Evolutionary conservation across 1,140 invertebrate species (phyloP).

Genomic region (Archegozetes longisetosus): DNA sequence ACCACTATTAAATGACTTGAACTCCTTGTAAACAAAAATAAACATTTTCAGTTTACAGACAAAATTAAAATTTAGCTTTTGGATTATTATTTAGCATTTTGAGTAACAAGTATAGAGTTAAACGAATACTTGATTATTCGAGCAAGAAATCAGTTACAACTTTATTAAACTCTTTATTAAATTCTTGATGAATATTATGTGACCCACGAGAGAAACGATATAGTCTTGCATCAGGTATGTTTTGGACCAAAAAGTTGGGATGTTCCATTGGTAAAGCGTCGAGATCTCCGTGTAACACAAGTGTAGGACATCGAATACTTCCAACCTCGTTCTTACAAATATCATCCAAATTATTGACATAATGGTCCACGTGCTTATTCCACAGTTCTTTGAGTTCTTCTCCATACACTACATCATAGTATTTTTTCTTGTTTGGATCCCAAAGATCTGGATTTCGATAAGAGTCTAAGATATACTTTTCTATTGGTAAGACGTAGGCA

Average conservation of each 20-base stretch:
- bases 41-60: no score
- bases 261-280: conserved; percentile 50
- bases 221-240: conserved; percentile 49
- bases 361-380: background rate
- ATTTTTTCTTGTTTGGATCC: background rate
- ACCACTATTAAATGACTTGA: no score
- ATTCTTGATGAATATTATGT: conserved; percentile 64
- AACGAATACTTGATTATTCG: no score
- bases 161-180: conserved; percentile 60
- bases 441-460: background rate
- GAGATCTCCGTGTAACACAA: conserved; percentile 63
- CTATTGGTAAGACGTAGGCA: background rate
- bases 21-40: no score
- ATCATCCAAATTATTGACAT: conserved; percentile 35
- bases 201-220: conserved; percentile 58
- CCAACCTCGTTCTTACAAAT: conserved; percentile 40
- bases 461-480: background rate
- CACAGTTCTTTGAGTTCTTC: background rate
- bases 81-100: no score
- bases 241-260: conserved; percentile 44
- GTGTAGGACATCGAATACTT: conserved; percentile 44
- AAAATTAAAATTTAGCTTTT: no score
- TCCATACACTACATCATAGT: background rate
- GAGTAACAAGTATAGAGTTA: no score
- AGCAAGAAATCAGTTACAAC: conserved; percentile 49